Conservation (phyloP, 2,888 invertebrate species). For the Omphaloscelis lunosa region DNA sequence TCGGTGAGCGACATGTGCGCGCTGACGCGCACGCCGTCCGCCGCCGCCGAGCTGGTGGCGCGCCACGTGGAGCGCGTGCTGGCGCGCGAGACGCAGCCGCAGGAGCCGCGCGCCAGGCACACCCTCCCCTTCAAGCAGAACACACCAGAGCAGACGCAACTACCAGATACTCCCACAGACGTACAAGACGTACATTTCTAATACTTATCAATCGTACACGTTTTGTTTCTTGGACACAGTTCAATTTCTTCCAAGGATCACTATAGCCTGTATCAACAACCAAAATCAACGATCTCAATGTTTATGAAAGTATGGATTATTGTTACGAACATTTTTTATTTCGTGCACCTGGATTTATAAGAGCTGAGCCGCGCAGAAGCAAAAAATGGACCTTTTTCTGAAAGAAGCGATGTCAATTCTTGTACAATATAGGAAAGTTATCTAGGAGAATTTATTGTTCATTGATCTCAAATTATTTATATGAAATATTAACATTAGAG, state of each 20-base stretch:
- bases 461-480: conserved; percentile 90
- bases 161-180: conserved; percentile 92
- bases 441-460: conserved; percentile 80
- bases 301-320: conserved; percentile 76
- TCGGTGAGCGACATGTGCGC: conserved; percentile 84
- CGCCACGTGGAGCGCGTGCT: conserved; percentile 91
- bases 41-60: conserved; percentile 90
- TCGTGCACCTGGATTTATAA: conserved; percentile 82
- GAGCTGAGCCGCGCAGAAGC: conserved; percentile 70
- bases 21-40: conserved; percentile 87
- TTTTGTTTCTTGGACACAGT: conserved; percentile 27
- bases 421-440: conserved; percentile 63
- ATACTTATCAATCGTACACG: conserved; percentile 55
- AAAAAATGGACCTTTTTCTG: conserved; percentile 64
- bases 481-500: conserved; percentile 81
- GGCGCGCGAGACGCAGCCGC: conserved; percentile 90
- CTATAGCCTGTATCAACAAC: conserved; percentile 58
- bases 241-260: conserved; percentile 25
- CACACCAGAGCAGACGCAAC: conserved; percentile 81
- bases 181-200: conserved; percentile 92
- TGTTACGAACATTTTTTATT: conserved; percentile 81
- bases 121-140: conserved; percentile 79
- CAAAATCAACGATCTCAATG: conserved; percentile 77
- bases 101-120: conserved; percentile 81
- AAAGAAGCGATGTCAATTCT: conserved; percentile 59